Conservation (phyloP, 2,888 invertebrate species). For the Pachycephus smyrnensis region DNA sequence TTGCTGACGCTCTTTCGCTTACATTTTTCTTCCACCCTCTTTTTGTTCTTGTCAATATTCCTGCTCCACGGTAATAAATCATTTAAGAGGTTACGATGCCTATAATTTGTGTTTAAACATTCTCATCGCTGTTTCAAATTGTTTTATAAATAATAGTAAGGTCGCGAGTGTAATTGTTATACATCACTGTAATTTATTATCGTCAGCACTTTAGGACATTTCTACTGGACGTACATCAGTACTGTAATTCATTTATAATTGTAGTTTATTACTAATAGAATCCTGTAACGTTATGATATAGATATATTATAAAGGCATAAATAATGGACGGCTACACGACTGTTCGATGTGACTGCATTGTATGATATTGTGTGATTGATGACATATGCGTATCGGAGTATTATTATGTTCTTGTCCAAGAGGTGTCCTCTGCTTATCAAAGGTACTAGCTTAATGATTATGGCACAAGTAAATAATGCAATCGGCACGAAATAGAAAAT, state of each 20-base stretch:
- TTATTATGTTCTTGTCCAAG: conserved; percentile 46
- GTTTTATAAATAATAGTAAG: not conserved
- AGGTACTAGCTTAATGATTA: conserved; percentile 21
- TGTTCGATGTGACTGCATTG: conserved; percentile 1
- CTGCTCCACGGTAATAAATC: not conserved
- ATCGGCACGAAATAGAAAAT: conserved; percentile 36
- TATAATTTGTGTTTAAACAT: not conserved
- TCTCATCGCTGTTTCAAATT: not conserved
- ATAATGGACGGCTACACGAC: not conserved
- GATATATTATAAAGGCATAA: not conserved
- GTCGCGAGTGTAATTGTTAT: not conserved
- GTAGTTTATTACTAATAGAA: not conserved
- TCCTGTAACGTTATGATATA: not conserved
- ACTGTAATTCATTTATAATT: not conserved
- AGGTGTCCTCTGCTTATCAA: conserved; percentile 47
- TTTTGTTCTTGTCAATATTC: not conserved
- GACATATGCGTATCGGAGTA: conserved; percentile 13
- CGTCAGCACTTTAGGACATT: not conserved
- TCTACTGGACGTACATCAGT: not conserved
- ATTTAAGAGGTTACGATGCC: not conserved
- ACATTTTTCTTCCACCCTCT: not conserved
- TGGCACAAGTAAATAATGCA: conserved; percentile 39
- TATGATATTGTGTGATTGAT: not conserved
- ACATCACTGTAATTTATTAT: not conserved
- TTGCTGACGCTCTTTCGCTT: not conserved